A percentile compares a stretch with the other conserved stretches of the same genome.
phyloP scores from a whole-genome alignment of 2,113 vertebrate genomes.

The Chrysemys picta region DNA sequence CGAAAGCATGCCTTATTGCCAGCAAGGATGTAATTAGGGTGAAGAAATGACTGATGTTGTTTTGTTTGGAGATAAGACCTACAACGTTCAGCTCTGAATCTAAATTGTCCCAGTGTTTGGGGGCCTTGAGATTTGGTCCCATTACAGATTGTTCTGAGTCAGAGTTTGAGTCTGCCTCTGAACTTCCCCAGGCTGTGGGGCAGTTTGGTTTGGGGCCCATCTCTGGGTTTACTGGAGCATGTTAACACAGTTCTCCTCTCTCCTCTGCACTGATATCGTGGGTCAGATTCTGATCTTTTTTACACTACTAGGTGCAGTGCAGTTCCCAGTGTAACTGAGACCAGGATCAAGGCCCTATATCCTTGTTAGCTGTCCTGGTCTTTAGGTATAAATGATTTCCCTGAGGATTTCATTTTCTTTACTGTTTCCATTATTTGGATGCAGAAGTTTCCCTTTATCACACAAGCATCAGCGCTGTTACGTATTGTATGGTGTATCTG shows the following conservation, averaged over 20 bases:
- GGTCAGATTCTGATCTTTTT: neutral
- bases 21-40: neutral
- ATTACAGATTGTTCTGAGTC: neutral
- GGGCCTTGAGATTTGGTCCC: neutral
- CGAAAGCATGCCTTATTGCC: neutral
- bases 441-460: constrained; percentile 8
- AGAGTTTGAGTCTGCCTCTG: neutral
- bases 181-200: neutral
- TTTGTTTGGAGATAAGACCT: neutral
- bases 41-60: neutral
- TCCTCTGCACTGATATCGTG: fast-evolving
- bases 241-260: neutral
- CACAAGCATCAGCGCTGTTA: neutral
- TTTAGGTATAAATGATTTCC: neutral
- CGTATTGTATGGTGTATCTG: neutral
- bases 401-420: neutral
- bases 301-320: neutral
- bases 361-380: neutral
- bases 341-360: fast-evolving
- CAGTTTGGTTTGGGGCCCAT: neutral
- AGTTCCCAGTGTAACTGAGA: neutral
- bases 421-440: constrained; percentile 14
- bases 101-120: neutral
- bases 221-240: neutral
- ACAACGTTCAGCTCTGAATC: neutral